Percentiles rank a stretch among this genome's conserved stretches.
These are phyloP conservation scores for Ursus arctos DNA, from an alignment of 2,113 vertebrate species.

Conservation along the genomic window DNA sequence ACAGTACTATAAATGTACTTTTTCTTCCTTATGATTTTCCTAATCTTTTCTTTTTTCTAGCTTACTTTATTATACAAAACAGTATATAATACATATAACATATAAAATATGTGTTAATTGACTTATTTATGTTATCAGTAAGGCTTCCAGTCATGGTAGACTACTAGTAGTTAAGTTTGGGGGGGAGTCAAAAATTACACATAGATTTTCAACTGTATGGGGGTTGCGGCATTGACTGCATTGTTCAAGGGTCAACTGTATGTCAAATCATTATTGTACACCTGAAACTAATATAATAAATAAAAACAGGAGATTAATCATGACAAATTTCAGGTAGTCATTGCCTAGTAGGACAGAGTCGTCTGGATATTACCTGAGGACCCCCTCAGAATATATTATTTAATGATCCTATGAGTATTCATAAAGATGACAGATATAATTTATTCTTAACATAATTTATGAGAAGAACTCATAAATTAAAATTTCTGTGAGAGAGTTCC, in stretches of 20 bases:
- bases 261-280: neutral
- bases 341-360: neutral
- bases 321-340: neutral
- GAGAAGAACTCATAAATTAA: neutral
- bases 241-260: neutral
- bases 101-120: neutral
- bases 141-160: neutral
- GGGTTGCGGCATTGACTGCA: neutral
- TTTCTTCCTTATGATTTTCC: neutral
- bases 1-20: neutral
- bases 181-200: neutral
- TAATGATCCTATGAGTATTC: neutral
- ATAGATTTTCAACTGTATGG: neutral
- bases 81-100: neutral
- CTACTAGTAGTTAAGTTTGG: neutral
- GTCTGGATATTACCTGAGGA: neutral
- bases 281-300: neutral
- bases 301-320: neutral
- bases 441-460: conserved; percentile 13
- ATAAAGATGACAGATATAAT: neutral
- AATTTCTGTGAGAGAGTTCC: neutral
- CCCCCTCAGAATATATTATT: conserved; percentile 24
- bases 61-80: neutral
- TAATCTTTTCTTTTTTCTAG: neutral
- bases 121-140: neutral